Percentiles rank a stretch among this genome's conserved stretches.
Conservation (phyloP, 2,888 invertebrate species). For the Seira ritae region DNA sequence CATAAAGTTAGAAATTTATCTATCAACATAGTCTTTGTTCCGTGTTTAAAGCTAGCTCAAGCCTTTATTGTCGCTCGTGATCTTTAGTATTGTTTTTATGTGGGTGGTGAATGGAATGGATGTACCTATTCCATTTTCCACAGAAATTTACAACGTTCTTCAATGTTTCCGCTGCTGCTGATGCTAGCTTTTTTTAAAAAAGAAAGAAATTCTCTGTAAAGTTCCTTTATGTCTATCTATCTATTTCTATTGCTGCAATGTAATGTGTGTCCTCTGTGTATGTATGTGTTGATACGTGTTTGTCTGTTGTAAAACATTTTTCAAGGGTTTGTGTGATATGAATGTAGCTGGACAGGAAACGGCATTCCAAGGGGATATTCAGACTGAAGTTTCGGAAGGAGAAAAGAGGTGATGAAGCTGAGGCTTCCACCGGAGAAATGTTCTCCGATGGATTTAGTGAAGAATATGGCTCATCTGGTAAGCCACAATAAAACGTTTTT, state of each 20-base stretch:
- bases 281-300: constrained; percentile 51
- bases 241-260: constrained; percentile 1
- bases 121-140: no score
- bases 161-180: no score
- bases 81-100: constrained; percentile 28
- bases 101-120: no score
- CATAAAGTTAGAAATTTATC: background rate
- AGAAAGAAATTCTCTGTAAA: no score
- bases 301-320: constrained; percentile 39
- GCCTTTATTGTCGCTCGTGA: constrained; percentile 24
- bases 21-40: constrained; percentile 4
- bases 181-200: no score
- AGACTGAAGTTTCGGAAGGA: constrained; percentile 69
- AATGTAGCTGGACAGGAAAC: constrained; percentile 72
- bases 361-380: constrained; percentile 72
- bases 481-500: background rate
- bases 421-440: constrained; percentile 57
- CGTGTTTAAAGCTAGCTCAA: constrained; percentile 8
- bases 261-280: constrained; percentile 28
- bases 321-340: constrained; percentile 68
- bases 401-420: constrained; percentile 68
- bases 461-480: constrained; percentile 70
- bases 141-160: no score
- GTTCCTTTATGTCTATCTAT: constrained; percentile 18
- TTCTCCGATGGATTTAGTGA: constrained; percentile 72